Percentiles rank a stretch among this genome's conserved stretches.
Conservation (phyloP, 2,113 vertebrate species). For the Odobenus rosmarus region DNA sequence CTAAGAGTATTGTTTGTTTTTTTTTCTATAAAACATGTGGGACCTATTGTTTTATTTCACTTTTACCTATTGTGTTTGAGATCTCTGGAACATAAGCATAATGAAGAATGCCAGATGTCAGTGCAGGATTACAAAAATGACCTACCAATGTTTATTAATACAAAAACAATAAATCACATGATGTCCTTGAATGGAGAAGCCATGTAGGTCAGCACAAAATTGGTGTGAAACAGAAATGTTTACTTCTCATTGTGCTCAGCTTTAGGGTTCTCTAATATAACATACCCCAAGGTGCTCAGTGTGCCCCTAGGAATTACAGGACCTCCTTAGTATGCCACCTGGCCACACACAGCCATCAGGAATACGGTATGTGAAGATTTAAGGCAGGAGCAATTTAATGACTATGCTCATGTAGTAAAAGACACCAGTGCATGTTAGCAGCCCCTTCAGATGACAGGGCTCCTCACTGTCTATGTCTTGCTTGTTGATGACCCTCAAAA, state of each 20-base stretch:
- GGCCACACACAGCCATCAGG: not conserved
- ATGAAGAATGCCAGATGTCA: not conserved
- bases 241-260: not conserved
- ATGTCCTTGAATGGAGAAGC: not conserved
- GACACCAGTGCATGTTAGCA: not conserved
- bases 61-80: not conserved
- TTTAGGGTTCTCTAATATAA: not conserved
- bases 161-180: not conserved
- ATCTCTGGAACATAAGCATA: not conserved
- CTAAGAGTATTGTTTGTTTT: not conserved
- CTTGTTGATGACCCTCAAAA: not conserved
- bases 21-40: not conserved
- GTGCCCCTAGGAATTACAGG: not conserved
- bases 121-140: not conserved
- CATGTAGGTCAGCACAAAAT: not conserved
- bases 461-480: not conserved
- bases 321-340: not conserved
- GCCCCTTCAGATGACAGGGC: fast-evolving
- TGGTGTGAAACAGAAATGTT: not conserved
- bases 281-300: not conserved
- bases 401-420: not conserved
- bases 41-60: not conserved
- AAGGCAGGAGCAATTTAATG: not conserved
- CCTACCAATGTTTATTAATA: not conserved
- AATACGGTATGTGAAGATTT: not conserved